A percentile compares a stretch with the other conserved stretches of the same genome.
Conservation (phyloP, 2,113 vertebrate genomes). For the Podocnemis expansa region DNA sequence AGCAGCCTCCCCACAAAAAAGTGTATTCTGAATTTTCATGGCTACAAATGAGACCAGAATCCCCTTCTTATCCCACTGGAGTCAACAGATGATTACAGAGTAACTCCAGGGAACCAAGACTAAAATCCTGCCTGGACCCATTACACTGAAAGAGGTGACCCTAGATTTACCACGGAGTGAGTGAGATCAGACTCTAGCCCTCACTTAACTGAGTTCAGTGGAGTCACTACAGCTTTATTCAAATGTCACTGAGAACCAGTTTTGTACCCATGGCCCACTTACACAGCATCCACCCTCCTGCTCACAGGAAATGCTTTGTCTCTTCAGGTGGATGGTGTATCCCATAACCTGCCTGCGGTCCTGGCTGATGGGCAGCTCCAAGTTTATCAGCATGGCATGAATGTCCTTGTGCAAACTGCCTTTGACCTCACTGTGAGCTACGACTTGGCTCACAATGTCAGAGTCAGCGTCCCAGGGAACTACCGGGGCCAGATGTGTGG, state of each 20-base stretch:
- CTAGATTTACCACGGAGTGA: background rate
- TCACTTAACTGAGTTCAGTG: background rate
- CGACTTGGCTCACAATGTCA: slow-evolving; percentile 55
- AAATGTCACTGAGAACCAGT: background rate
- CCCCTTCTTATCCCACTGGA: too few species aligned
- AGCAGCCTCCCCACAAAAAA: background rate
- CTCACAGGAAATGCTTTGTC: background rate
- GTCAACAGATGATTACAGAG: too few species aligned
- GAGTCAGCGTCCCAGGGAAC: slow-evolving; percentile 51
- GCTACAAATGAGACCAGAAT: too few species aligned
- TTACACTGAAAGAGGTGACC: background rate
- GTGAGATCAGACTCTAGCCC: background rate
- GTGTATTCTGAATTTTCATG: too few species aligned
- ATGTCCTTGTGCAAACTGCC: slow-evolving; percentile 38
- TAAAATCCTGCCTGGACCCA: background rate
- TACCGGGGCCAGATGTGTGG: slow-evolving; percentile 71
- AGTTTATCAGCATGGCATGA: slow-evolving; percentile 28
- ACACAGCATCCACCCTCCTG: background rate
- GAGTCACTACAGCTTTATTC: background rate
- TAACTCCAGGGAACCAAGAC: background rate
- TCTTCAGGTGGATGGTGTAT: slow-evolving; percentile 66
- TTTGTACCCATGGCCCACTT: background rate
- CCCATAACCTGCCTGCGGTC: slow-evolving; percentile 45
- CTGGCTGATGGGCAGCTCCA: slow-evolving; percentile 41
- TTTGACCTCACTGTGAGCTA: slow-evolving; percentile 70